phyloP scores from a whole-genome alignment of 1,140 invertebrate genomes.

The Habropoda laboriosa region DNA sequence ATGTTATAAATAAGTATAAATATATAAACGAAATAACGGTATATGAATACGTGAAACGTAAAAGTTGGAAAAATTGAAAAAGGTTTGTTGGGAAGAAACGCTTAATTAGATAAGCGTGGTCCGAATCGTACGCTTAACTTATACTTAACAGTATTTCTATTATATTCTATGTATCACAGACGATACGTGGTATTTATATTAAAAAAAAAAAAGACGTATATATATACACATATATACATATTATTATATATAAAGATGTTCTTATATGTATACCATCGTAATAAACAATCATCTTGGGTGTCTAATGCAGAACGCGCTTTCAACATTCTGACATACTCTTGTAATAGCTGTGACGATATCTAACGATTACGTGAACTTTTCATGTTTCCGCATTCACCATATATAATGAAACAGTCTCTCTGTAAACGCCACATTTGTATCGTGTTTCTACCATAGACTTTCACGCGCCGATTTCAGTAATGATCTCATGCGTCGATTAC shows the following conservation, averaged over 20 bases:
- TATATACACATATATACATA: constrained; percentile 22
- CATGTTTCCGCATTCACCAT: background rate
- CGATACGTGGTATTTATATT: constrained; percentile 41
- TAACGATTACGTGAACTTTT: constrained; percentile 1
- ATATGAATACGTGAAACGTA: constrained; percentile 41
- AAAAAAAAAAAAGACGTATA: constrained; percentile 17
- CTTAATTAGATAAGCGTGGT: constrained; percentile 60
- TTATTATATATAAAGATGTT: constrained; percentile 56
- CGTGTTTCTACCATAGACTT: constrained; percentile 11
- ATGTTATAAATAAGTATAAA: constrained; percentile 44
- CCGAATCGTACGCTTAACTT: constrained; percentile 69
- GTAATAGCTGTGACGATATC: constrained; percentile 10
- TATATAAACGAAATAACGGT: constrained; percentile 36
- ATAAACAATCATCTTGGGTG: constrained; percentile 57
- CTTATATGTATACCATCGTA: constrained; percentile 58
- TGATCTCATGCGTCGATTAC: background rate
- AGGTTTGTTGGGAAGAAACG: constrained; percentile 58
- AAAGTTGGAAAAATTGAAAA: constrained; percentile 14
- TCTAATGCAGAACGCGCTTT: constrained; percentile 49
- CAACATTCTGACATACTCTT: constrained; percentile 31
- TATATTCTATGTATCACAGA: constrained; percentile 43
- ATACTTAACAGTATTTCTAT: constrained; percentile 67
- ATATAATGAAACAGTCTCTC: background rate
- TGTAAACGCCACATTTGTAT: constrained; percentile 5
- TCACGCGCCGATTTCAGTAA: background rate